Percentiles rank a stretch among this genome's conserved stretches.
Conservation (phyloP, 2,113 vertebrate species). For the Martes martes region DNA sequence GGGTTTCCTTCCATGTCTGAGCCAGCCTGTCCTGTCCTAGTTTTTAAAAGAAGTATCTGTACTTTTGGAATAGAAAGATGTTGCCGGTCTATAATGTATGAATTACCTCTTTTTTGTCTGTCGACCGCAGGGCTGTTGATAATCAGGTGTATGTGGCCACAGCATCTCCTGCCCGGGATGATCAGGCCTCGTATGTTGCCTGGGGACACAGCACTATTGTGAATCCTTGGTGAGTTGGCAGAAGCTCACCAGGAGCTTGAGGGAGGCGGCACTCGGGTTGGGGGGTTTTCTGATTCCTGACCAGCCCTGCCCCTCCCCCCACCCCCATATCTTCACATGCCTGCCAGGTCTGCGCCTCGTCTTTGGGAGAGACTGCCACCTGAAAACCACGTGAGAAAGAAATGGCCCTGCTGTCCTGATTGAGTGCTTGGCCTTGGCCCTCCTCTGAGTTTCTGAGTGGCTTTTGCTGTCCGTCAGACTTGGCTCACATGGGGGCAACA, state of each 20-base stretch:
- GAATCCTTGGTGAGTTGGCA: slow-evolving; percentile 91
- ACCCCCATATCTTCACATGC: fast-evolving
- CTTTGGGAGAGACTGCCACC: neutral
- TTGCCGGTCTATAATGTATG: neutral
- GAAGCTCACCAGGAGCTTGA: neutral
- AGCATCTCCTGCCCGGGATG: slow-evolving; percentile 94
- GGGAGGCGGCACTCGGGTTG: neutral
- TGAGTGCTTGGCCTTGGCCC: neutral
- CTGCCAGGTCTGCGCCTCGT: fast-evolving
- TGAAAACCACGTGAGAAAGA: neutral
- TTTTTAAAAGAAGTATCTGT: neutral
- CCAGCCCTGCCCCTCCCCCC: fast-evolving
- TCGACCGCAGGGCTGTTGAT: slow-evolving; percentile 89
- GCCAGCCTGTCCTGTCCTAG: neutral
- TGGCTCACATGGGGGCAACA: neutral
- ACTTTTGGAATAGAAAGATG: neutral
- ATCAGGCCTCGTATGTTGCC: slow-evolving; percentile 91
- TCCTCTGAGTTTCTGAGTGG: neutral
- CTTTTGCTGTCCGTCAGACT: neutral
- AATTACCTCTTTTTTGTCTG: neutral
- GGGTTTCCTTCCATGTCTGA: neutral
- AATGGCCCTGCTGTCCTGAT: neutral
- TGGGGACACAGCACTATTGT: slow-evolving; percentile 98
- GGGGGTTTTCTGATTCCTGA: neutral
- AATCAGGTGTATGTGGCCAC: slow-evolving; percentile 95